phyloP scores from a whole-genome alignment of 2,888 invertebrate genomes.

The Synergus japonicus region DNA sequence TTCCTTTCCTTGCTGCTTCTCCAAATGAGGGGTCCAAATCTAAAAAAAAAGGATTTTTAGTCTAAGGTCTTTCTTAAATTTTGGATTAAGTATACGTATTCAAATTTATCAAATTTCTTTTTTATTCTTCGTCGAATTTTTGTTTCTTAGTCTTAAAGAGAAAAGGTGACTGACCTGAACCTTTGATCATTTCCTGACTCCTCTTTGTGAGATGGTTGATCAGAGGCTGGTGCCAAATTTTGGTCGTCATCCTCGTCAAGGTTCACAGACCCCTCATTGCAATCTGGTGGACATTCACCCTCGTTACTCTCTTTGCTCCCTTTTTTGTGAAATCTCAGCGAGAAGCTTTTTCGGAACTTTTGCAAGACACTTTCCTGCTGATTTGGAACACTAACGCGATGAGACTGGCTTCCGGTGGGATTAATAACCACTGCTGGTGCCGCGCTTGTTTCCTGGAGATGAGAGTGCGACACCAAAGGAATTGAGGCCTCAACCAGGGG shows the following conservation, averaged over 20 bases:
- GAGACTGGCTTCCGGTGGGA: constrained; percentile 57
- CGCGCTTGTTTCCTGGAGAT: constrained; percentile 62
- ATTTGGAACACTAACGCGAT: constrained; percentile 59
- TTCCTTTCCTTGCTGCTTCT: constrained; percentile 85
- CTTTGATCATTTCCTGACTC: constrained; percentile 70
- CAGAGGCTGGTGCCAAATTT: constrained; percentile 54
- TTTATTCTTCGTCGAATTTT: constrained; percentile 39
- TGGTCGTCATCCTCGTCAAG: constrained; percentile 58
- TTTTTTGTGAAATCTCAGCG: constrained; percentile 81
- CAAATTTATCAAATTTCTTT: constrained; percentile 12
- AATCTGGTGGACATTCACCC: constrained; percentile 74
- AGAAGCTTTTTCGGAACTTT: constrained; percentile 85
- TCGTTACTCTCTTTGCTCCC: constrained; percentile 78
- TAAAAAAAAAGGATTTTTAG: constrained; percentile 63
- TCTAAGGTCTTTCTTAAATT: not conserved
- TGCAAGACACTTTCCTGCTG: constrained; percentile 82
- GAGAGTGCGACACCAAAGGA: constrained; percentile 67
- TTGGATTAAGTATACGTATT: not conserved
- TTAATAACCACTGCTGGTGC: constrained; percentile 49
- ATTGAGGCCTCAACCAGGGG: constrained; percentile 69
- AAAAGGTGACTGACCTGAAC: constrained; percentile 69
- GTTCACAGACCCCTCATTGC: constrained; percentile 72
- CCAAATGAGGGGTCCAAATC: constrained; percentile 86
- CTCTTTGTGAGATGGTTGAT: constrained; percentile 67
- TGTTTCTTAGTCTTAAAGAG: constrained; percentile 39